Evolutionary conservation across 2,888 invertebrate genomes (phyloP), one percentile per base, ranked within the genome.

Genomic region (Caenorhabditis zanzibari): DNA sequence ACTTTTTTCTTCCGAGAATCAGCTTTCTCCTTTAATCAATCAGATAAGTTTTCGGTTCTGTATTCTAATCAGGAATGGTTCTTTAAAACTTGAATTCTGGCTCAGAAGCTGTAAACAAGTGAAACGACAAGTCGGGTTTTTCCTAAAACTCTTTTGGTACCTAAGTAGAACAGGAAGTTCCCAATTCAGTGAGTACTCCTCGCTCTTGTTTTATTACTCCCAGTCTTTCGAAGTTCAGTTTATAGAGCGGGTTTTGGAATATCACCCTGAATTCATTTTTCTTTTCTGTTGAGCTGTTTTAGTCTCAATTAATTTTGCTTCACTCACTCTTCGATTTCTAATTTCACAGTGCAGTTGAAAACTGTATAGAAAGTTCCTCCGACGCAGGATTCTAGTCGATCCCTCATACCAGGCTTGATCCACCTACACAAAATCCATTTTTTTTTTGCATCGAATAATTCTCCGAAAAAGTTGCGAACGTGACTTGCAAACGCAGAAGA

Each of bases 401-500:
- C 7, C 7, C 32, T 44, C 12, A 14, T n/a, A 3, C 47, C 47
- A 47, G 19, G 10, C 10, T 47, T 19, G 47, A n/a, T 19, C 10
- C 47, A 6, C 0, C 47, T 47, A n/a, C 9, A 47, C 47, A n/a
- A 14, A 44, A 14, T 44, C 19, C 12, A 2, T 12, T 2, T 5
- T 49, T 49, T 2, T n/a, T 19, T 49, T 19, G 49, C 19, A 49
- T 2, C 22, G 2, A 22, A 54, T 22, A 4, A 47, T 28, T 10
- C 10, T 10, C 16, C 38, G 38, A 44, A 58, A 64, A 66, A 19
- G 47, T 64, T 64, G 66, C 66, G 52, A 66, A 66, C 49, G 32
- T 66, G 66, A 66, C 66, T 49, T 52, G 66, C 66, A 66, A 32
- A 49, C 28, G 52, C 35, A 49, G 66, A 66, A 64, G 32, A 66